A percentile compares a stretch with the other conserved stretches of the same genome.
These are phyloP conservation scores for Eilema griseolum DNA, from an alignment of 2,888 invertebrate genomes.

Conservation along the genomic window DNA sequence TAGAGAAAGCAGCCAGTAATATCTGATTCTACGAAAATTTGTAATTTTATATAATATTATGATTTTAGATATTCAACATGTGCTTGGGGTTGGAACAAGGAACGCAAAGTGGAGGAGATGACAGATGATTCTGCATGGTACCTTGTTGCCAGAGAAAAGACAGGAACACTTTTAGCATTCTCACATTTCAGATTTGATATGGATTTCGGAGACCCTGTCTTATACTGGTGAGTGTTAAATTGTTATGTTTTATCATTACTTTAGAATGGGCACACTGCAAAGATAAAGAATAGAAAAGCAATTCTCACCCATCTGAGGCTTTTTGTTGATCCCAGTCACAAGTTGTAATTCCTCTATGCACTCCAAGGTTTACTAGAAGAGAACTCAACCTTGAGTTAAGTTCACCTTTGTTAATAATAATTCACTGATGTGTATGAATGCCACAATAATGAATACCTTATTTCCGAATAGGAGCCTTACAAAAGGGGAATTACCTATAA, in stretches of 20 bases:
- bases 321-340: background rate
- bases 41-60: no score
- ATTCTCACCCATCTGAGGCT: no score
- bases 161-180: constrained; percentile 88
- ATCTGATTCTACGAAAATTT: background rate
- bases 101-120: constrained; percentile 91
- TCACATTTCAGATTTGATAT: constrained; percentile 95
- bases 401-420: no score
- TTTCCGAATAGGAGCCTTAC: no score
- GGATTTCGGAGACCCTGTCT: constrained; percentile 91
- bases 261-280: background rate
- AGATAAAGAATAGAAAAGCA: background rate
- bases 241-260: background rate
- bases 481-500: no score
- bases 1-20: background rate
- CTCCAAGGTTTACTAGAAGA: no score
- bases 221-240: constrained; percentile 89
- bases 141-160: constrained; percentile 88
- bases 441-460: no score
- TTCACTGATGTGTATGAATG: no score
- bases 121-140: constrained; percentile 91
- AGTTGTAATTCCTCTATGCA: no score
- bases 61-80: constrained; percentile 89
- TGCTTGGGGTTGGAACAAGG: constrained; percentile 93
- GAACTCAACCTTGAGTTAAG: no score